Evolutionary conservation across 2,888 invertebrate species (phyloP).

Genomic region (Drosophila nr. fundita): DNA sequence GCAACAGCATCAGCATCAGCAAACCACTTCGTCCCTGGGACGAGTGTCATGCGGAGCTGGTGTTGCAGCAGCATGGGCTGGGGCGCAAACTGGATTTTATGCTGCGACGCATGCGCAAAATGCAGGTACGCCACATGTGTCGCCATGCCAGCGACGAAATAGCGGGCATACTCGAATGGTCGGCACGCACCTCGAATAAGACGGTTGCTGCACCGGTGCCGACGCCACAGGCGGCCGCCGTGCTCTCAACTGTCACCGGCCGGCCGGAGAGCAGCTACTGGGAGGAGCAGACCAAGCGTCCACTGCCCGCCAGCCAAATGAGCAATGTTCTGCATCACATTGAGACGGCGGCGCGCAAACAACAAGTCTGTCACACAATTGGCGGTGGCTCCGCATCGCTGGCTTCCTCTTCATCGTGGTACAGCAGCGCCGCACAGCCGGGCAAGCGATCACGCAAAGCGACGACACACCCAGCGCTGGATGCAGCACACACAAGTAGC

Average conservation of each 20-base stretch:
- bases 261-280: constrained; percentile 73
- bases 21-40: constrained; percentile 50
- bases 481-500: constrained; percentile 9
- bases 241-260: constrained; percentile 72
- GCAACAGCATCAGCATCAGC: neutral
- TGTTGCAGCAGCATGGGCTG: constrained; percentile 85
- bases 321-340: constrained; percentile 86
- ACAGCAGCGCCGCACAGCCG: constrained; percentile 54
- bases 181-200: constrained; percentile 86
- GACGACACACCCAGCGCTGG: constrained; percentile 18
- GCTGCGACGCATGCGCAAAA: constrained; percentile 89
- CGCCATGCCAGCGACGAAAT: constrained; percentile 92
- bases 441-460: constrained; percentile 59
- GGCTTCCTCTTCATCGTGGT: constrained; percentile 68
- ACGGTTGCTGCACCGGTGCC: constrained; percentile 45
- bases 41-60: constrained; percentile 80
- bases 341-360: constrained; percentile 78
- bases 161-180: constrained; percentile 90
- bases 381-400: constrained; percentile 61
- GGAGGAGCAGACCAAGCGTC: constrained; percentile 84
- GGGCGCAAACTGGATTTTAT: constrained; percentile 90
- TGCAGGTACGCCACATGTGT: constrained; percentile 91
- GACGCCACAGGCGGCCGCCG: constrained; percentile 53
- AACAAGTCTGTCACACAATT: constrained; percentile 78
- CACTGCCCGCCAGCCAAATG: constrained; percentile 86